Percentiles rank a stretch among this genome's conserved stretches.
Evolutionary conservation across 1,140 invertebrate species (phyloP).

Genomic region (Drosophila melanica): DNA sequence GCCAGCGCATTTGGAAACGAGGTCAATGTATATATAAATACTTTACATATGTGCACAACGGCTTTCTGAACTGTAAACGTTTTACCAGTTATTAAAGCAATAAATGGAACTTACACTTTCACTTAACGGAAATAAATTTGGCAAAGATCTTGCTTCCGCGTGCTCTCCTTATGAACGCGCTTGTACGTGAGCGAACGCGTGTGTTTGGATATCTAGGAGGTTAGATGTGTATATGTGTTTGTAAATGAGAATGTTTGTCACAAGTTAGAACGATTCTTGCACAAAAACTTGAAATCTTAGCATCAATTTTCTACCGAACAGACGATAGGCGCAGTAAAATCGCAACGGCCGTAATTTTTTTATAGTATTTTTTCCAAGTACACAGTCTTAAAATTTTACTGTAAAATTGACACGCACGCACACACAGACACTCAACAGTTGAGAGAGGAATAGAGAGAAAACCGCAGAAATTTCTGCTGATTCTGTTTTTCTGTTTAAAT

Average conservation of each 20-base stretch:
- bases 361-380: conserved; percentile 13
- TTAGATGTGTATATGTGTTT: conserved; percentile 13
- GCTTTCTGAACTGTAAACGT: neutral
- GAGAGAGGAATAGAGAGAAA: conserved; percentile 40
- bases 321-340: conserved; percentile 25
- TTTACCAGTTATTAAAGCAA: conserved; percentile 6
- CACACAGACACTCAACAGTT: conserved; percentile 60
- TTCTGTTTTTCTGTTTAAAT: conserved; percentile 52
- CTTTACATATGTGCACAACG: conserved; percentile 14
- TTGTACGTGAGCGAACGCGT: conserved; percentile 30
- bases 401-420: conserved; percentile 74
- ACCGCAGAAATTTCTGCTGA: conserved; percentile 42
- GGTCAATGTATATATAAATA: conserved; percentile 61
- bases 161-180: conserved; percentile 39
- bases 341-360: conserved; percentile 12
- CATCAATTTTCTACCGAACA: conserved; percentile 29
- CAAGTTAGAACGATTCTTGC: conserved; percentile 18
- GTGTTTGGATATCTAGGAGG: conserved; percentile 3
- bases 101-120: conserved; percentile 69
- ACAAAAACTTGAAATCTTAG: conserved; percentile 49
- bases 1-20: conserved; percentile 50
- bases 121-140: conserved; percentile 60
- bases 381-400: conserved; percentile 46
- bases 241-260: conserved; percentile 20
- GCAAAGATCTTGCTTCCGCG: conserved; percentile 51